Conservation (phyloP, 2,113 vertebrate species). For the Muscicapa adusta region DNA sequence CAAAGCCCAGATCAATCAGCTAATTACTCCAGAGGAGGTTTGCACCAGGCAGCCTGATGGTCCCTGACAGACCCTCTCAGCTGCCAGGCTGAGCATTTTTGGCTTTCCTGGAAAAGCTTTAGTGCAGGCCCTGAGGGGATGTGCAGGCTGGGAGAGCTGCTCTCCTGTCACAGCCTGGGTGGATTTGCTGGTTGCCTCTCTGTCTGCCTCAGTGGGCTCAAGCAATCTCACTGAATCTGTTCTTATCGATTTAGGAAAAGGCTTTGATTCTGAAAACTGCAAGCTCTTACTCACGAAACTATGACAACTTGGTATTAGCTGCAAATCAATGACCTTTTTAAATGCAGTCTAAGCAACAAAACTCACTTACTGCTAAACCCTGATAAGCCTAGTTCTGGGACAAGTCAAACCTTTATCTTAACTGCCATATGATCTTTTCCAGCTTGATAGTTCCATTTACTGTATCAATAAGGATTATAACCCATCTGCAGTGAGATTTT, state of each 20-base stretch:
- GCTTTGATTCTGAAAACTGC: constrained; percentile 75
- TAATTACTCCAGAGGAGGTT: background rate
- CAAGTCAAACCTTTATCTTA: constrained; percentile 74
- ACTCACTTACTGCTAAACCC: constrained; percentile 67
- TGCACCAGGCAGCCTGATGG: background rate
- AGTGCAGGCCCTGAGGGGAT: background rate
- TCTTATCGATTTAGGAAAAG: constrained; percentile 75
- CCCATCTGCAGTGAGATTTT: constrained; percentile 15
- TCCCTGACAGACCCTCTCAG: background rate
- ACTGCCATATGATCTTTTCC: constrained; percentile 68
- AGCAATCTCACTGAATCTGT: constrained; percentile 66
- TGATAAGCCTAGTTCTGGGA: constrained; percentile 70
- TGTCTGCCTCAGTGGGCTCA: constrained; percentile 9
- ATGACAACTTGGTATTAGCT: constrained; percentile 81
- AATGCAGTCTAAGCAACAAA: constrained; percentile 70
- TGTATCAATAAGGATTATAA: constrained; percentile 68
- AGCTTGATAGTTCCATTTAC: constrained; percentile 70
- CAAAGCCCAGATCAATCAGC: background rate
- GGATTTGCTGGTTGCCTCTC: constrained; percentile 1
- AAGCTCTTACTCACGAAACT: constrained; percentile 75
- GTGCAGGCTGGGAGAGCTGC: background rate
- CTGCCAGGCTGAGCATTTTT: background rate
- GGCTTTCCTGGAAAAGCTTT: background rate
- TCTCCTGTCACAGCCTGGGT: background rate
- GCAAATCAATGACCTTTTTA: constrained; percentile 81